Percentiles rank a stretch among this genome's conserved stretches.
These are phyloP conservation scores for Eupleurogrammus muticus DNA, from an alignment of 2,797 vertebrate genomes.

Conservation along the genomic window DNA sequence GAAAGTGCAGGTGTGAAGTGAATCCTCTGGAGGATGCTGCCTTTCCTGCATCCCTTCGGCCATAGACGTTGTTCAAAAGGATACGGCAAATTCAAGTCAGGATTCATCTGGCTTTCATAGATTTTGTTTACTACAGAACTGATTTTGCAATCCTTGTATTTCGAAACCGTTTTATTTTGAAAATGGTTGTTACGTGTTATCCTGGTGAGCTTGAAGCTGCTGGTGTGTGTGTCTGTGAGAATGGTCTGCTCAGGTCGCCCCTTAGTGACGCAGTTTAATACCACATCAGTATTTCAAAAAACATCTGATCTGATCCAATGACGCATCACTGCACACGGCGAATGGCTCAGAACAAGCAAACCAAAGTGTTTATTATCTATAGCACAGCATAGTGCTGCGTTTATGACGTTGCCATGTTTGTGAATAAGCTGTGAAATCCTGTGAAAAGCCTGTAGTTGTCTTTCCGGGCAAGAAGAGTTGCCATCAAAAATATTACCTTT, in stretches of 20 bases:
- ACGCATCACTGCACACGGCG: constrained; percentile 43
- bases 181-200: background rate
- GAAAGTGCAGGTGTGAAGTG: background rate
- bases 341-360: constrained; percentile 3
- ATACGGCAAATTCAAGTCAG: background rate
- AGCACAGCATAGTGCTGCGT: constrained; percentile 1
- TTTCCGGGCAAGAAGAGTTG: constrained; percentile 18
- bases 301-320: constrained; percentile 51
- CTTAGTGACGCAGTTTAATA: constrained; percentile 67
- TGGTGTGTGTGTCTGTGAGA: constrained; percentile 44
- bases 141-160: constrained; percentile 27
- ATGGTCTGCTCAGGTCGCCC: constrained; percentile 52
- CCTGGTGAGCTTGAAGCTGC: constrained; percentile 33
- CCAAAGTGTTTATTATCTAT: background rate
- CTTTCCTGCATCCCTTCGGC: background rate
- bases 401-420: background rate
- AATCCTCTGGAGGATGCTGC: background rate
- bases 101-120: background rate
- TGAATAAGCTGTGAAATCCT: constrained; percentile 18
- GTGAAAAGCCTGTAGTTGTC: background rate
- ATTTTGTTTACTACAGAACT: background rate
- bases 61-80: background rate
- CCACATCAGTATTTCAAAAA: constrained; percentile 58
- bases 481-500: constrained; percentile 66
- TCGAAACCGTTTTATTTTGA: constrained; percentile 42